Conservation (phyloP, 2,888 invertebrate genomes). For the Dynastes hyllus region DNA sequence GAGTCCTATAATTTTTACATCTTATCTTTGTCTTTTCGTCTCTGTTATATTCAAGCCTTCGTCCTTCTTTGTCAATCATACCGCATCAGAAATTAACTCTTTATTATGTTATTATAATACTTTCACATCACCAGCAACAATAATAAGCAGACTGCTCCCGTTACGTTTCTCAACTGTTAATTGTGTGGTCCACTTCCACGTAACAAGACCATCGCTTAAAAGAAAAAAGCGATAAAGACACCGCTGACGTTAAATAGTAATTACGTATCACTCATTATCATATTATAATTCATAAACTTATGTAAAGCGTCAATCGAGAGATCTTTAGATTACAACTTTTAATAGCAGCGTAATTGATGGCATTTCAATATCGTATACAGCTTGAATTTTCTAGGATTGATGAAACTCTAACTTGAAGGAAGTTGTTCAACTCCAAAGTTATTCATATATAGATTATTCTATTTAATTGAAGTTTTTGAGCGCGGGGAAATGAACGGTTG, state of each 20-base stretch:
- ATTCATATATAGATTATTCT: too few relatives aligned
- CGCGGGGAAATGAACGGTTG: too few relatives aligned
- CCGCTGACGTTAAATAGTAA: slow-evolving; percentile 44
- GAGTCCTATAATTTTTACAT: slow-evolving; percentile 43
- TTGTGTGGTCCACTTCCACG: slow-evolving; percentile 45
- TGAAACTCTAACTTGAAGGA: background rate
- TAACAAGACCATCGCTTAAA: slow-evolving; percentile 39
- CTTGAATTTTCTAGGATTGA: background rate
- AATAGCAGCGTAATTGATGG: slow-evolving; percentile 9
- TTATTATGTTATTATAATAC: slow-evolving; percentile 48
- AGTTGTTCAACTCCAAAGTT: background rate
- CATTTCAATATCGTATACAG: background rate
- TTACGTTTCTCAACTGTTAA: slow-evolving; percentile 46
- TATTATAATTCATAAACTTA: slow-evolving; percentile 36
- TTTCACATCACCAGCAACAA: slow-evolving; percentile 47
- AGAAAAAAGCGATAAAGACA: slow-evolving; percentile 20
- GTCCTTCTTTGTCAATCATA: slow-evolving; percentile 43
- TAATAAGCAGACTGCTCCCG: slow-evolving; percentile 47
- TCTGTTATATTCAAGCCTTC: slow-evolving; percentile 21
- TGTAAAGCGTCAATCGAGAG: slow-evolving; percentile 15
- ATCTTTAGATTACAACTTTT: slow-evolving; percentile 26
- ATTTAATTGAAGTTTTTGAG: too few relatives aligned
- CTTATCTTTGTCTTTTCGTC: slow-evolving; percentile 35
- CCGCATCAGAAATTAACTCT: slow-evolving; percentile 39
- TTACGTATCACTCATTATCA: slow-evolving; percentile 41